Conservation (phyloP, 2,888 invertebrate species). For the Ochropleura leucogaster region DNA sequence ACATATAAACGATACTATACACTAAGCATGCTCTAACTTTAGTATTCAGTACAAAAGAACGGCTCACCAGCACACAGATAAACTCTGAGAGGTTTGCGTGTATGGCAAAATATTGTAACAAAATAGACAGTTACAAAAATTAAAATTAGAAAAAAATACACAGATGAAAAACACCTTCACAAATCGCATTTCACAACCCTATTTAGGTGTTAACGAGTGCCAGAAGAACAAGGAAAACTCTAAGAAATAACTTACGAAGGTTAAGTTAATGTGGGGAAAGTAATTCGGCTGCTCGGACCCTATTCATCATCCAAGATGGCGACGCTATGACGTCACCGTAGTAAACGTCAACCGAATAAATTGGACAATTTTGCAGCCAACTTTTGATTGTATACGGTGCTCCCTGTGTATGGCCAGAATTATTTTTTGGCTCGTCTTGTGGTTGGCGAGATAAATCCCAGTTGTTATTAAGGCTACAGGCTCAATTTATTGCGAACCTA, state of each 20-base stretch:
- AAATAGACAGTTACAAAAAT: too few relatives aligned
- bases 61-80: too few relatives aligned
- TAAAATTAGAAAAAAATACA: background rate
- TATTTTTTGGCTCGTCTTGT: constrained; percentile 4
- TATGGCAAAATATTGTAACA: too few relatives aligned
- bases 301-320: constrained; percentile 43
- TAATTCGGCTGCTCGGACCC: constrained; percentile 45
- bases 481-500: constrained; percentile 22
- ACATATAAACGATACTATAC: too few relatives aligned
- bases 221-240: constrained; percentile 50
- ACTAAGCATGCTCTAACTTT: too few relatives aligned
- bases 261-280: constrained; percentile 49
- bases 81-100: too few relatives aligned
- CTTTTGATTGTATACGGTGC: constrained; percentile 20
- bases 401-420: background rate
- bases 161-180: background rate
- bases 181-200: constrained; percentile 40
- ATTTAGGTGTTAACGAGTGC: constrained; percentile 43
- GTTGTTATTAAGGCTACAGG: constrained; percentile 12
- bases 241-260: constrained; percentile 39
- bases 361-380: constrained; percentile 17
- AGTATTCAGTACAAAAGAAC: too few relatives aligned
- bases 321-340: constrained; percentile 14
- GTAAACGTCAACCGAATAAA: constrained; percentile 11
- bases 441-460: constrained; percentile 15